Base-by-base conservation (phyloP, 2,888 invertebrate genomes). In the Drosophila vallismaia region DNA sequence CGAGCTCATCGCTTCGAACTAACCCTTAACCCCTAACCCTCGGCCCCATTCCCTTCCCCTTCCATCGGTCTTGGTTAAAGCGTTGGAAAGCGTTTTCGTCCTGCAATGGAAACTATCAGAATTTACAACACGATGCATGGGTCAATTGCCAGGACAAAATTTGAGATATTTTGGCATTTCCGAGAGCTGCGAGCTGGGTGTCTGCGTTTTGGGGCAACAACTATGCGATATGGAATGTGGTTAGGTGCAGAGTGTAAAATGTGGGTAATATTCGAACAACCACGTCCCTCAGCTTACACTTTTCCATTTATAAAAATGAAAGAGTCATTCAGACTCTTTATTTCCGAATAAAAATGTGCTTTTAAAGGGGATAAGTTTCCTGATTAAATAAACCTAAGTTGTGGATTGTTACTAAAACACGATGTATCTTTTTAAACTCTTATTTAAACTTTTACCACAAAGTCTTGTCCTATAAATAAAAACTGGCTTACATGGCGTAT, bases 81-180 rank as follows among this genome's bases (percentile, higher is more conserved):
- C 63, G 73, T 60, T 57, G 69, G 26, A 71, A 63, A 66, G 53
- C 55, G 60, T 62, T 76, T 70, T 44, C 31, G 59, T 42, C 19
- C 59, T 51, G 31, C 60, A 62, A 60, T 44, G 42, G 40, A 40
- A 53, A 44, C 53, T 19, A 53, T 40, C 19, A 29, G 38, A 36
- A 40, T 36, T 28, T 31, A 28, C 26, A 33, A 26, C 33, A 44
- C 31, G 45, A 50, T 10, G 51, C 51, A 59, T 10, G 50, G 75
- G 75, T 80, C 78, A 80, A 79, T 71, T 77, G 75, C 56, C 28
- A 46, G 54, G 42, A 38, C 49, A 51, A 12, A 77, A 77, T 72
- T 60, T 73, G 58, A 51, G 48, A 52, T 50, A 71, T 64, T 63
- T 58, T 68, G 52, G 53, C 33, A 62, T 60, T 68, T 62, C 59